Evolutionary conservation across 2,888 invertebrate species (phyloP).

Genomic region (Polydrusus cervinus): DNA sequence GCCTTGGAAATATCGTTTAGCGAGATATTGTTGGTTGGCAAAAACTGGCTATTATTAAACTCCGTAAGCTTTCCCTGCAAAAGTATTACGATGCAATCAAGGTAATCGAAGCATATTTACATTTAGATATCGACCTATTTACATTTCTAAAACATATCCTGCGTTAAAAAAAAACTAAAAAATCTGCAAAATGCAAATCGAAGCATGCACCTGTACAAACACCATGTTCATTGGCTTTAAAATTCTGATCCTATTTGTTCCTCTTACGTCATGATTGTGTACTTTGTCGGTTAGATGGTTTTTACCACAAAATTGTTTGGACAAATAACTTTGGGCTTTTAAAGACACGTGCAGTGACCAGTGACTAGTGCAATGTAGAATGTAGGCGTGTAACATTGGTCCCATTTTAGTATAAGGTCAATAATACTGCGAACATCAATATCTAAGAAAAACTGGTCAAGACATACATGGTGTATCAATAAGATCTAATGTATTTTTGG

Average conservation of each 20-base stretch:
- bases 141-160: slow-evolving; percentile 6
- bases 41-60: too few relatives aligned
- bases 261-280: slow-evolving; percentile 21
- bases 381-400: not conserved
- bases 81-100: too few relatives aligned
- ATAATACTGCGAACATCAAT: too few relatives aligned
- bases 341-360: not conserved
- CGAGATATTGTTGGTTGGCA: too few relatives aligned
- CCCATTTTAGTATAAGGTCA: too few relatives aligned
- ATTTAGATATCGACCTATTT: slow-evolving; percentile 14
- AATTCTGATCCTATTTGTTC: slow-evolving; percentile 29
- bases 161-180: not conserved
- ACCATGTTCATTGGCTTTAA: slow-evolving; percentile 34
- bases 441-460: too few relatives aligned
- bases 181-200: slow-evolving; percentile 37
- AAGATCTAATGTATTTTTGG: too few relatives aligned
- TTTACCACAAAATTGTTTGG: slow-evolving; percentile 14
- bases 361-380: not conserved
- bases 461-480: too few relatives aligned
- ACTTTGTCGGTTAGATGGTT: slow-evolving; percentile 13
- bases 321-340: slow-evolving; percentile 17
- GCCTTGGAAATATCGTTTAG: too few relatives aligned
- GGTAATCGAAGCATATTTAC: not conserved
- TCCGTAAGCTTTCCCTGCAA: too few relatives aligned
- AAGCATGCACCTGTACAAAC: slow-evolving; percentile 42